phyloP scores from a whole-genome alignment of 2,113 vertebrate species.

The Ochotona princeps region DNA sequence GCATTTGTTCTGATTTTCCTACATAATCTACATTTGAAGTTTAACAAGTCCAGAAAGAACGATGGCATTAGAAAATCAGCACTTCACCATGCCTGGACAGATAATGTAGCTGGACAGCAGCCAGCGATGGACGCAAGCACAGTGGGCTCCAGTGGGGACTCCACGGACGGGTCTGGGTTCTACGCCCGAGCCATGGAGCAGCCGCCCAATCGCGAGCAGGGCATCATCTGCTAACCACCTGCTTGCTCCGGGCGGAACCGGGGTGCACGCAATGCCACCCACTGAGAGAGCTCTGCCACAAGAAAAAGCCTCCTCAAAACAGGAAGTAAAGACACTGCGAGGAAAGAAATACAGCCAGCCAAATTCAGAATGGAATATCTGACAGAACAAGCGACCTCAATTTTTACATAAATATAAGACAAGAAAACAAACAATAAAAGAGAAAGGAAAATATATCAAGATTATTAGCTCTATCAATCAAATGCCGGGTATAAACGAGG shows the following conservation, averaged over 20 bases:
- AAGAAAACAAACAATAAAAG: background rate
- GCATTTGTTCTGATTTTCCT: background rate
- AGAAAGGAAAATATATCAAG: background rate
- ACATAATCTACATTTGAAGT: background rate
- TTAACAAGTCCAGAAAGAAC: background rate
- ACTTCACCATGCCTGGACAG: background rate
- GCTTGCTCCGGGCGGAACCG: background rate
- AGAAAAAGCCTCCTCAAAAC: background rate
- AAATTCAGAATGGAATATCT: background rate
- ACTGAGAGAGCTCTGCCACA: background rate
- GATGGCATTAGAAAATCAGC: background rate
- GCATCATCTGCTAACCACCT: background rate
- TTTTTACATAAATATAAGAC: background rate
- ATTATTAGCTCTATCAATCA: background rate
- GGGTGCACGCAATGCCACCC: background rate
- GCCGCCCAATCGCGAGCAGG: too few species aligned
- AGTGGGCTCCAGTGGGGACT: background rate
- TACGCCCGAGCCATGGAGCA: background rate
- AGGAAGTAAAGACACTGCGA: background rate
- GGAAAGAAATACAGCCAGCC: background rate
- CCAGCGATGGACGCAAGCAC: background rate
- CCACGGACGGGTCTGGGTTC: background rate
- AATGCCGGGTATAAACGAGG: background rate
- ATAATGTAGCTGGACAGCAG: background rate
- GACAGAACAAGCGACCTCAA: background rate